These are phyloP conservation scores for Peromyscus nudipes DNA, from an alignment of 2,797 vertebrate genomes.

Conservation along the genomic window DNA sequence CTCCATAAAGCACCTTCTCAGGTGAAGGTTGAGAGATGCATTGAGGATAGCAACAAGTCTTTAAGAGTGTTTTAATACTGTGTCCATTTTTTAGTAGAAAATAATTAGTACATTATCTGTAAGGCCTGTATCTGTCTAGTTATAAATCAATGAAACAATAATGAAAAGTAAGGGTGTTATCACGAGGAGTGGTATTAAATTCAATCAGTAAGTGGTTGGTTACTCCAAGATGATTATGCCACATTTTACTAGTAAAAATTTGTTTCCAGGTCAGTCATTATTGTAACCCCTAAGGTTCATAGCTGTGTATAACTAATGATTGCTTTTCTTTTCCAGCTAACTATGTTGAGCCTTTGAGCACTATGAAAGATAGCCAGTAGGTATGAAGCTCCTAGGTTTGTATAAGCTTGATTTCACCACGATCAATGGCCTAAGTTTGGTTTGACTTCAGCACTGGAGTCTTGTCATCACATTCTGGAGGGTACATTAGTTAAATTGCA, in stretches of 20 bases:
- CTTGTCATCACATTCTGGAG: background rate
- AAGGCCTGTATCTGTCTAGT: background rate
- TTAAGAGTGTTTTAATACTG: background rate
- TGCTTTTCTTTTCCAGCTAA: background rate
- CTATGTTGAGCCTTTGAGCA: background rate
- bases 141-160: no score
- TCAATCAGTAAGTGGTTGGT: background rate
- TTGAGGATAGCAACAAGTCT: background rate
- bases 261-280: background rate
- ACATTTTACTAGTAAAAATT: background rate
- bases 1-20: background rate
- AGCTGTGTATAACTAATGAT: background rate
- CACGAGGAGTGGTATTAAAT: background rate
- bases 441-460: background rate
- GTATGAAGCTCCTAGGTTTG: background rate
- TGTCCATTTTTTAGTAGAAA: background rate
- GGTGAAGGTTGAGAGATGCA: background rate
- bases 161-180: no score
- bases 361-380: background rate
- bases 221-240: background rate
- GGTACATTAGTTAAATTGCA: background rate
- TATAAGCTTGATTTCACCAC: background rate
- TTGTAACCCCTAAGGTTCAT: background rate
- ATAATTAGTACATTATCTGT: background rate
- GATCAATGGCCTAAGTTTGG: background rate